Evolutionary conservation across 2,888 invertebrate species (phyloP), one percentile per base, ranked within the genome.

Genomic region (Pseudococcus longispinus): DNA sequence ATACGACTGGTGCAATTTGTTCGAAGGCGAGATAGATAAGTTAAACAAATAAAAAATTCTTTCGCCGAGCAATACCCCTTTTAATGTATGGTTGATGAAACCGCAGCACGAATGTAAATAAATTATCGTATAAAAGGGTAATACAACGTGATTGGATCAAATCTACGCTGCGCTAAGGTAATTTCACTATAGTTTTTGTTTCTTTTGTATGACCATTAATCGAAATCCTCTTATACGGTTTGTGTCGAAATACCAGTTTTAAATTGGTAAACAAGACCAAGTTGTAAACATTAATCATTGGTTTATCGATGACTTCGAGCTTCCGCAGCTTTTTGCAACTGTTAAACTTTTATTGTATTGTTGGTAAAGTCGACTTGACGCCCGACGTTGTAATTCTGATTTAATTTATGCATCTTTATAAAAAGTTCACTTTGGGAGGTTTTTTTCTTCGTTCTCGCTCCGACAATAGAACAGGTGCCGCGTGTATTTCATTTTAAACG

Each of bases 261-360:
- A 70, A 70, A 70, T 70, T 70, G 18, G 70, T 70, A 70, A 70
- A 29, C 70, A 70, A 70, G 29, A 29, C 29, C 6, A 29, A 70
- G 29, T 70, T 70, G 70, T 70, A 70, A 70, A 70, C 70, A 70
- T 70, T 70, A 70, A 70, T 70, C 70, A 70, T 70, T 70, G 70
- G 70, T 70, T 65, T 65, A 65, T 65, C 65, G 65, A 65, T 26
- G 65, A 65, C 26, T 65, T 65, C 29, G 29, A 70, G 70, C 29
- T 29, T 29, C 70, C 70, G 18, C 15, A 70, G 29, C 29, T 5
- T 9, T 20, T 55, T 13, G 20, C 60, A 23, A 23, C 60, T 60
- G 20, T 9, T 23, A 9, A 60, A 60, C 8, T 23, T 60, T 60
- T 60, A 60, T 60, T 60, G 70, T 20, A 29, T 70, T 29, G 70